Evolutionary conservation across 1,140 invertebrate species (phyloP).

Genomic region (Carcinoscorpius rotundicauda): DNA sequence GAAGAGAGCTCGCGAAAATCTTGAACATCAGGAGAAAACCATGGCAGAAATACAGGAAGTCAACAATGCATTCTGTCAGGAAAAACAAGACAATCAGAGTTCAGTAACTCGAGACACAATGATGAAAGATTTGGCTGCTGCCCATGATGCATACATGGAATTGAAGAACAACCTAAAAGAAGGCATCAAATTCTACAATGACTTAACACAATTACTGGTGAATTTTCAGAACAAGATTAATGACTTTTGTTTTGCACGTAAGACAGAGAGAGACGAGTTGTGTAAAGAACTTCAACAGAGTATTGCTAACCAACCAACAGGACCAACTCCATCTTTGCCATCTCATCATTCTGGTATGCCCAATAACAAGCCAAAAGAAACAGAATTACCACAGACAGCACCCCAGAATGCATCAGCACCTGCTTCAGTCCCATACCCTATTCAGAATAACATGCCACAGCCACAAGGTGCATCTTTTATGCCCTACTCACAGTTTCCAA

Average conservation of each 20-base stretch:
- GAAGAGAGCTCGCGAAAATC: conserved; percentile 49
- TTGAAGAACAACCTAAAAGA: conserved; percentile 81
- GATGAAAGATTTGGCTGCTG: conserved; percentile 71
- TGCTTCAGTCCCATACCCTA: no score
- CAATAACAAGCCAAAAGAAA: no score
- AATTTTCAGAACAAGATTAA: conserved; percentile 95
- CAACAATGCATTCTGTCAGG: conserved; percentile 58
- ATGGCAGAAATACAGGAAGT: conserved; percentile 57
- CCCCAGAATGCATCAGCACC: no score
- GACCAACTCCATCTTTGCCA: conserved; percentile 39
- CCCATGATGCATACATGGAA: conserved; percentile 84
- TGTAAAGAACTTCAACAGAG: conserved; percentile 76
- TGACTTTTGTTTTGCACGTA: conserved; percentile 96
- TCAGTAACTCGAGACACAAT: conserved; percentile 54
- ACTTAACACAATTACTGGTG: conserved; percentile 85
- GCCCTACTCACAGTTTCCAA: no score
- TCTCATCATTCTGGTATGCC: conserved; percentile 18
- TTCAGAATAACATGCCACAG: no score
- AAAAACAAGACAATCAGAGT: conserved; percentile 44
- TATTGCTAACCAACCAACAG: conserved; percentile 45
- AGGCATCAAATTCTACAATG: conserved; percentile 94
- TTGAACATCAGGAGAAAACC: conserved; percentile 62
- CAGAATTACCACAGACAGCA: no score
- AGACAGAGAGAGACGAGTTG: conserved; percentile 97
- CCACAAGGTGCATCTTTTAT: no score